Conservation (phyloP, 2,888 invertebrate species). For the Rotaria macrura region DNA sequence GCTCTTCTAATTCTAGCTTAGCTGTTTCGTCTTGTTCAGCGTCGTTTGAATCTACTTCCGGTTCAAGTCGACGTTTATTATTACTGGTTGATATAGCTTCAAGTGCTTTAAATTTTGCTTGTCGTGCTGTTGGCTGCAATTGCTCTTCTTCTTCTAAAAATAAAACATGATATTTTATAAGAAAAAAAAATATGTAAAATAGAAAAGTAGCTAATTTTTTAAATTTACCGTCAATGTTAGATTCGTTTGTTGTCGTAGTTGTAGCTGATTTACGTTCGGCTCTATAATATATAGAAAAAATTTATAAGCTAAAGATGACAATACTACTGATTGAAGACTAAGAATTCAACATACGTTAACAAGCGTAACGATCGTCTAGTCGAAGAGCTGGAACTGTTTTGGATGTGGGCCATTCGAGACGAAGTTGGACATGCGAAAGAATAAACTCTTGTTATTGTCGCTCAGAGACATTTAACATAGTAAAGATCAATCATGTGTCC, state of each 20-base stretch:
- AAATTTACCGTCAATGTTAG: neutral
- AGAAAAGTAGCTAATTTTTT: neutral
- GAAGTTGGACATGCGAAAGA: neutral
- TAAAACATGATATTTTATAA: neutral
- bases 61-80: neutral
- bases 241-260: neutral
- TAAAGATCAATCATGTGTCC: neutral
- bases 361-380: conserved; percentile 22
- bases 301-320: neutral
- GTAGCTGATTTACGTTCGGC: conserved; percentile 5
- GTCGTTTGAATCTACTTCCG: neutral
- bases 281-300: neutral
- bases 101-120: neutral
- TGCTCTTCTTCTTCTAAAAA: neutral
- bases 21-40: neutral
- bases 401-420: neutral
- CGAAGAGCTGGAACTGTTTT: neutral
- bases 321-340: too few species aligned
- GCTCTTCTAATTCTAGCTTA: neutral
- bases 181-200: neutral
- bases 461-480: neutral
- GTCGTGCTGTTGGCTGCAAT: neutral
- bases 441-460: neutral
- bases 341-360: conserved; percentile 19
- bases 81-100: neutral